Conservation (phyloP, 2,797 vertebrate genomes). For the Gastrophryne carolinensis region DNA sequence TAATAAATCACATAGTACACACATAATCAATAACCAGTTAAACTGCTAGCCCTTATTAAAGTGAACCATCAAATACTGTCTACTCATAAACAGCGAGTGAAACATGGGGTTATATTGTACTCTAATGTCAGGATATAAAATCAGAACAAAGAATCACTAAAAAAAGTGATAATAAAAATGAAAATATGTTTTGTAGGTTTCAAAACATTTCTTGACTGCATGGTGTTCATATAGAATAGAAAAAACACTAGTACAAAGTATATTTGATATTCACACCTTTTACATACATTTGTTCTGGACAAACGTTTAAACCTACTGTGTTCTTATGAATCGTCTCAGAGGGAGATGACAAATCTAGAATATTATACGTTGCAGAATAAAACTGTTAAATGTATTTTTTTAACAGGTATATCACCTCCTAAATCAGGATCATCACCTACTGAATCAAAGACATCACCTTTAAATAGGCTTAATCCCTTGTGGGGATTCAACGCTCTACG, state of each 20-base stretch:
- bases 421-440: slow-evolving; percentile 72
- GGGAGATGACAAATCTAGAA: slow-evolving; percentile 16
- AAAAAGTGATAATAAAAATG: background rate
- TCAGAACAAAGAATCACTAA: background rate
- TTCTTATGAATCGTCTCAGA: background rate
- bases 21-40: slow-evolving; percentile 44
- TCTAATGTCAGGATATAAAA: background rate
- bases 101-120: background rate
- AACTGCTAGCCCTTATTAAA: slow-evolving; percentile 13
- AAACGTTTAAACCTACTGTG: background rate
- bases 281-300: background rate
- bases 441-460: slow-evolving; percentile 72
- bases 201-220: background rate
- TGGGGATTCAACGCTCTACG: slow-evolving; percentile 66
- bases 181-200: background rate
- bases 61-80: background rate
- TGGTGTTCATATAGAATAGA: too few species aligned
- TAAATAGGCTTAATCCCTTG: slow-evolving; percentile 65
- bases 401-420: slow-evolving; percentile 73
- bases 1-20: slow-evolving; percentile 33
- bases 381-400: slow-evolving; percentile 59
- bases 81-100: background rate
- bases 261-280: too few species aligned
- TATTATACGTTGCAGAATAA: slow-evolving; percentile 37
- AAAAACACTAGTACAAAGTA: too few species aligned